Evolutionary conservation across 2,113 vertebrate species (phyloP).

Genomic region (Sebastes schlegelii): DNA sequence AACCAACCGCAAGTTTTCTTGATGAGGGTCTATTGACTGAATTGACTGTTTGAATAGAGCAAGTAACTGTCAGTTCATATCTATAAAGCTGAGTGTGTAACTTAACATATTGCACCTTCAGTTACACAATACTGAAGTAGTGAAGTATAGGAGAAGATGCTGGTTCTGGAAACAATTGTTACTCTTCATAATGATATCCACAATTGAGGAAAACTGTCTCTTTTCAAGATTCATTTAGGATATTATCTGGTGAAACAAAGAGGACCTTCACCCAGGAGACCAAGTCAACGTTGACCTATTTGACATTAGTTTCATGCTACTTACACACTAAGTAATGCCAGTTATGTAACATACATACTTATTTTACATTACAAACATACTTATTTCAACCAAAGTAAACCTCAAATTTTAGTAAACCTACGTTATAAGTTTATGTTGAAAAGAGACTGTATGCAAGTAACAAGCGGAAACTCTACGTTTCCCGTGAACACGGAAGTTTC

Average conservation of each 20-base stretch:
- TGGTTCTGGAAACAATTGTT: not conserved
- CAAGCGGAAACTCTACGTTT: too few relatives aligned
- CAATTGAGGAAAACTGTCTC: not conserved
- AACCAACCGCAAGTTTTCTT: not conserved
- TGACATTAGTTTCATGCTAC: too few relatives aligned
- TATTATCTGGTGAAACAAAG: not conserved
- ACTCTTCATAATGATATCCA: not conserved
- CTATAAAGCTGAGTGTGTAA: not conserved
- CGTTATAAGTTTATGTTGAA: too few relatives aligned
- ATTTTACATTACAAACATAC: too few relatives aligned
- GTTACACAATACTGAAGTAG: not conserved
- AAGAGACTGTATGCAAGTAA: too few relatives aligned
- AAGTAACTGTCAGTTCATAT: not conserved
- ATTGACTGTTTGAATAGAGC: slow-evolving; percentile 16
- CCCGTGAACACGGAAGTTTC: too few relatives aligned
- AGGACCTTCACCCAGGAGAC: too few relatives aligned
- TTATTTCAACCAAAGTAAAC: too few relatives aligned
- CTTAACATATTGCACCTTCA: not conserved
- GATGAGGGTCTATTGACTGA: slow-evolving; percentile 31
- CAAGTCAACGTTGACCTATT: too few relatives aligned
- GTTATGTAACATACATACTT: too few relatives aligned
- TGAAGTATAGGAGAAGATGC: not conserved
- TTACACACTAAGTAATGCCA: too few relatives aligned
- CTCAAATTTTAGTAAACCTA: too few relatives aligned
- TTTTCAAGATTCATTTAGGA: not conserved